These are phyloP conservation scores for Esox niger DNA, from an alignment of 2,113 vertebrate species.

Conservation along the genomic window DNA sequence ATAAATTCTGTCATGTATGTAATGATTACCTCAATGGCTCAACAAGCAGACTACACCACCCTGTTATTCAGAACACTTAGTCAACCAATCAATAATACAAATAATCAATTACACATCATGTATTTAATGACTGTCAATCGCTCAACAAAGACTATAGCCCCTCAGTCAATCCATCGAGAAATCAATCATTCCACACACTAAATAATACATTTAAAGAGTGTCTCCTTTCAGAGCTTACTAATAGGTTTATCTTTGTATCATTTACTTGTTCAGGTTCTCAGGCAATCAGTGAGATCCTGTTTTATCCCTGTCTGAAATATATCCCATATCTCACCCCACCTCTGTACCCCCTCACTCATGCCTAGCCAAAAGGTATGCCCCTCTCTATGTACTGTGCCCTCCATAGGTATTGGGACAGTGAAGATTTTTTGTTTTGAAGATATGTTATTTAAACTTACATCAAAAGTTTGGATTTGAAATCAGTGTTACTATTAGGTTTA, in stretches of 20 bases:
- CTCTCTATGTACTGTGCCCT: conserved; percentile 25
- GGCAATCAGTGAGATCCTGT: background rate
- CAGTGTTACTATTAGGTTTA: too few relatives aligned
- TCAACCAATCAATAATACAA: too few relatives aligned
- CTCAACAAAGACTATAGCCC: too few relatives aligned
- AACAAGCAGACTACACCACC: background rate
- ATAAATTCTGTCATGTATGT: too few relatives aligned
- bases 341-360: background rate
- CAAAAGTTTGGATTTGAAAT: too few relatives aligned
- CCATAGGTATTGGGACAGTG: conserved; percentile 3
- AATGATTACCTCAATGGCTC: background rate
- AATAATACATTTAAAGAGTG: conserved; percentile 16
- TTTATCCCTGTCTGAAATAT: background rate
- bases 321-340: background rate
- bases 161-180: too few relatives aligned
- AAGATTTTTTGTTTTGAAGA: too few relatives aligned
- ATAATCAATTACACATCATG: too few relatives aligned
- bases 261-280: background rate
- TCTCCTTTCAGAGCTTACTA: background rate
- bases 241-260: background rate
- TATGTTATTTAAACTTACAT: too few relatives aligned
- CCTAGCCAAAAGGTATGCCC: conserved; percentile 16
- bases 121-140: too few relatives aligned
- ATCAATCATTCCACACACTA: background rate
- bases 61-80: too few relatives aligned